phyloP scores from a whole-genome alignment of 2,797 vertebrate genomes.

The Catostomus latipinnis region DNA sequence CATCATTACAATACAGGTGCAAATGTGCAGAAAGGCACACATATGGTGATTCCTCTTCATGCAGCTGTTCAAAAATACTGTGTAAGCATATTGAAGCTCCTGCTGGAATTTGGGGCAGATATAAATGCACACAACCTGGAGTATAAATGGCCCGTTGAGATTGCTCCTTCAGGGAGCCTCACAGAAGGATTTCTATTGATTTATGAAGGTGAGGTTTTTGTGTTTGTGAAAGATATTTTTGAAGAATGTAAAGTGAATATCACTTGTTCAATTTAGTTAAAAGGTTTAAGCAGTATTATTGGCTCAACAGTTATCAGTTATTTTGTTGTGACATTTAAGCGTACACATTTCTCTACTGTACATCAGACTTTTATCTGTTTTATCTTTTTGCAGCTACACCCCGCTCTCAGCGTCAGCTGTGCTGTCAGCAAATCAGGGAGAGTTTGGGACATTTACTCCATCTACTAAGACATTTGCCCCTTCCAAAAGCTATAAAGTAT shows the following conservation, averaged over 20 bases:
- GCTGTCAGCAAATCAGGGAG: constrained; percentile 87
- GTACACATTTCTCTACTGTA: neutral
- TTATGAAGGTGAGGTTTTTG: constrained; percentile 84
- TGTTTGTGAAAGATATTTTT: constrained; percentile 5
- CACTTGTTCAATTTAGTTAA: neutral
- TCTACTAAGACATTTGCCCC: constrained; percentile 87
- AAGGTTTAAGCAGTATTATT: neutral
- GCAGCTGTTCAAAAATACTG: constrained; percentile 88
- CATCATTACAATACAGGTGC: constrained; percentile 78
- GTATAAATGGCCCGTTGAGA: constrained; percentile 86
- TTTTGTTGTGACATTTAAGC: neutral
- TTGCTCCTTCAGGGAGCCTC: constrained; percentile 85
- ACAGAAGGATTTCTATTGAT: constrained; percentile 87
- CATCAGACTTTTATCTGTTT: neutral
- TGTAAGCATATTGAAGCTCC: constrained; percentile 83
- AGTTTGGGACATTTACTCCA: constrained; percentile 85
- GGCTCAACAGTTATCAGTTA: neutral
- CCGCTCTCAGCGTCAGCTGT: constrained; percentile 87
- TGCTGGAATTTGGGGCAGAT: constrained; percentile 94
- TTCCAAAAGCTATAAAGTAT: constrained; percentile 86
- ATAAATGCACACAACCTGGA: constrained; percentile 89
- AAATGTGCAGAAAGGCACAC: constrained; percentile 89
- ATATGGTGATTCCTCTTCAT: constrained; percentile 89
- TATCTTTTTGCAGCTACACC: constrained; percentile 81
- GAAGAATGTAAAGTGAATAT: neutral